Percentiles rank a stretch among this genome's conserved stretches.
Conservation (phyloP, 2,797 vertebrate species). For the Iguana delicatissima region DNA sequence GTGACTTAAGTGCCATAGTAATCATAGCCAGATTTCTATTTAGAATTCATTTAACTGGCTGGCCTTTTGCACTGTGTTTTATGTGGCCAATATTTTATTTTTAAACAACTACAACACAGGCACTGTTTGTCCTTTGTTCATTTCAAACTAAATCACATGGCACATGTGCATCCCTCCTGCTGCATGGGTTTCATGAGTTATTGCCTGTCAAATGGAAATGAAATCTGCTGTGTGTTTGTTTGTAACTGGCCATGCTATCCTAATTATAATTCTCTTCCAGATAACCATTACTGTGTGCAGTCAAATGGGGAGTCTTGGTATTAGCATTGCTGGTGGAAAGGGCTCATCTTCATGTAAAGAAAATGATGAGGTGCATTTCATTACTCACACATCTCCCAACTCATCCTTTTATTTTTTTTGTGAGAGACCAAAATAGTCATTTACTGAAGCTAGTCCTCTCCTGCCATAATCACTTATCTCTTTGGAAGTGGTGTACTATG, state of each 20-base stretch:
- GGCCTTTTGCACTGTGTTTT: neutral
- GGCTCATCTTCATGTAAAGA: conserved; percentile 88
- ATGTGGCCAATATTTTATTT: neutral
- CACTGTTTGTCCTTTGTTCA: neutral
- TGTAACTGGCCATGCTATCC: conserved; percentile 48
- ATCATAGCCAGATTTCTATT: neutral
- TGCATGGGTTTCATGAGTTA: conserved; percentile 27
- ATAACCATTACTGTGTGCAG: conserved; percentile 89
- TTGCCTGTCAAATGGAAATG: conserved; percentile 24
- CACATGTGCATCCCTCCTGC: neutral
- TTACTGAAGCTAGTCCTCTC: conserved; percentile 32
- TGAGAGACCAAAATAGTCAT: conserved; percentile 37
- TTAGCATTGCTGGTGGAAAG: conserved; percentile 91
- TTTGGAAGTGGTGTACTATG: conserved; percentile 19
- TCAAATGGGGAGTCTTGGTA: conserved; percentile 86
- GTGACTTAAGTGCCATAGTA: no score
- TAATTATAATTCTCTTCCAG: conserved; percentile 77
- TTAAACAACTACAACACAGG: neutral
- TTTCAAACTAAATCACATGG: neutral
- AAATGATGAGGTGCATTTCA: conserved; percentile 85
- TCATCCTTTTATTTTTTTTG: conserved; percentile 14
- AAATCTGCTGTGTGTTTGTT: conserved; percentile 61
- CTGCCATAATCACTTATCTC: conserved; percentile 41
- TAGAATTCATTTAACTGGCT: neutral
- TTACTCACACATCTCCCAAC: conserved; percentile 57